Conservation (phyloP, 2,113 vertebrate genomes). For the Pica pica region DNA sequence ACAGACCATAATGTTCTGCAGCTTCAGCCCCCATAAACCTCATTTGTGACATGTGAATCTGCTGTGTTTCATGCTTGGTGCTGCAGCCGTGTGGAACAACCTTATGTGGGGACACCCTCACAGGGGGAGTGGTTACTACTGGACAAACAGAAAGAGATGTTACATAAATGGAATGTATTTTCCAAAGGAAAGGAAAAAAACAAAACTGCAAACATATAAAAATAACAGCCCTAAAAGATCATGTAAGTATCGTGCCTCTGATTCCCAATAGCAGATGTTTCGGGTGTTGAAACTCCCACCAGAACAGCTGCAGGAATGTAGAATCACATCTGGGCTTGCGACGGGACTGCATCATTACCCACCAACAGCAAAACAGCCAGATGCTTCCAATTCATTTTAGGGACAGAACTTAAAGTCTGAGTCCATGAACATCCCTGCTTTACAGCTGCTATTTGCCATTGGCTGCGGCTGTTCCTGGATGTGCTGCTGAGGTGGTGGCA, state of each 20-base stretch:
- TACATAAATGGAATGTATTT: constrained; percentile 54
- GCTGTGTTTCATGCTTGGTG: accelerated
- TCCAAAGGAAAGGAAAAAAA: constrained; percentile 36
- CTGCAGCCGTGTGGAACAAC: neutral
- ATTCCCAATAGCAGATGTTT: constrained; percentile 80
- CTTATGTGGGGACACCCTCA: neutral
- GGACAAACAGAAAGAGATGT: neutral
- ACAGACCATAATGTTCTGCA: constrained; percentile 47
- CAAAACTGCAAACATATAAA: neutral
- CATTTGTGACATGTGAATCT: neutral
- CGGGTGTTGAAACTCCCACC: constrained; percentile 75
- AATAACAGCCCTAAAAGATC: constrained; percentile 69
- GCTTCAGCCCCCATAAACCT: constrained; percentile 40
- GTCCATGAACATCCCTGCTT: constrained; percentile 19
- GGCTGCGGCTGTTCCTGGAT: neutral
- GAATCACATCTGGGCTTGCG: constrained; percentile 78
- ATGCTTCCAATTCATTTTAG: constrained; percentile 75
- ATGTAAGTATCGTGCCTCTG: constrained; percentile 62
- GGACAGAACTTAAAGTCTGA: constrained; percentile 60
- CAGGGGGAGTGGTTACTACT: neutral
- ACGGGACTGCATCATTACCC: constrained; percentile 75
- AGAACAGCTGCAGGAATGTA: constrained; percentile 81
- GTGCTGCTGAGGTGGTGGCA: neutral
- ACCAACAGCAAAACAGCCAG: constrained; percentile 74
- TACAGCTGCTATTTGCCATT: neutral